These are phyloP conservation scores for Anas bernieri DNA, from an alignment of 2,797 vertebrate genomes.

Conservation along the genomic window DNA sequence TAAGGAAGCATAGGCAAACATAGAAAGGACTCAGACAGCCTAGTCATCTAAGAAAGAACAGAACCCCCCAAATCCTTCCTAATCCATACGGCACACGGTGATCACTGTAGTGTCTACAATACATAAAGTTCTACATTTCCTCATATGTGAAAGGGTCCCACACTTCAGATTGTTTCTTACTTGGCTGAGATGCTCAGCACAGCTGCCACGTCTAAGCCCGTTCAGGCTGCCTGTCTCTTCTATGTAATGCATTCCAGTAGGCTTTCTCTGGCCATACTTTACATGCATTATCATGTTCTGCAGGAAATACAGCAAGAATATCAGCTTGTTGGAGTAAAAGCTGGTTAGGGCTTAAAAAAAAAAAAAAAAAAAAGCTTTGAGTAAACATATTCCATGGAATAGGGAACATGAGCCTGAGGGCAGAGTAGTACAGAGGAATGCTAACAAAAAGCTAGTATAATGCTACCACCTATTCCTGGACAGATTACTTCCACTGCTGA, in stretches of 20 bases:
- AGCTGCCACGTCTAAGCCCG: neutral
- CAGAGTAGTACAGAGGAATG: neutral
- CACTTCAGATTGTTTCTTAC: neutral
- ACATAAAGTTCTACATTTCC: fast-evolving
- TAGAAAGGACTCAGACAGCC: neutral
- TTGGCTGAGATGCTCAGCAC: neutral
- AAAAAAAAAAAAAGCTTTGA: neutral
- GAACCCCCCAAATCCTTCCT: neutral
- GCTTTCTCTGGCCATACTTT: neutral
- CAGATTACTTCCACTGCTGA: neutral
- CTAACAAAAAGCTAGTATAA: neutral
- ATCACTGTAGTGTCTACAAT: neutral
- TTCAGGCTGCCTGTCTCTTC: neutral
- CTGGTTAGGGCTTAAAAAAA: neutral
- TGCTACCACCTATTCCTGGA: neutral
- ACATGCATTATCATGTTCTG: constrained; percentile 29
- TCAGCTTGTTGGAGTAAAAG: constrained; percentile 2
- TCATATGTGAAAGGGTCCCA: neutral
- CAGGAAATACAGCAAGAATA: neutral
- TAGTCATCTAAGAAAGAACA: neutral
- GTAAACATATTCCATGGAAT: neutral
- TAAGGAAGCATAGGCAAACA: neutral
- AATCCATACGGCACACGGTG: neutral
- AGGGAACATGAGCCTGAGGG: neutral
- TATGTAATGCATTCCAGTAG: neutral